Conservation (phyloP, 2,888 invertebrate species). For the Pachycephus smyrnensis region DNA sequence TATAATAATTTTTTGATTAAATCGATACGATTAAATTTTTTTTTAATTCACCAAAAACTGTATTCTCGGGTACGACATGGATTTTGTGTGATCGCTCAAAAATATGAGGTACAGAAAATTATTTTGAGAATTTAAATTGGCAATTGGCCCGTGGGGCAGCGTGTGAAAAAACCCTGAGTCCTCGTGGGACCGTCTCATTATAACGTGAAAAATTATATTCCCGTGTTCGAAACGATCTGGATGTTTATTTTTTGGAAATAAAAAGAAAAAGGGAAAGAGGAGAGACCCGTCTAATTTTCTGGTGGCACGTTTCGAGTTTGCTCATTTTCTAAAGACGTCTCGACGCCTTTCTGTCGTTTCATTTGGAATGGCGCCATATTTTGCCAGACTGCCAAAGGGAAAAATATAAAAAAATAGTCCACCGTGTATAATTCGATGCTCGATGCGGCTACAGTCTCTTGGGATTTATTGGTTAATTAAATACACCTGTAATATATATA, state of each 20-base stretch:
- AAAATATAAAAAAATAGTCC: background rate
- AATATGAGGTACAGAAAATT: background rate
- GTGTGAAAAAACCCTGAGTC: background rate
- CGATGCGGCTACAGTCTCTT: background rate
- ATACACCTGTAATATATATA: background rate
- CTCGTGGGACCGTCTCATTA: conserved; percentile 15
- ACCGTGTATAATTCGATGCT: background rate
- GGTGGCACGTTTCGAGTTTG: conserved; percentile 21
- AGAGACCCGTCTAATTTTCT: conserved; percentile 3
- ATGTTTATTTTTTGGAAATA: background rate
- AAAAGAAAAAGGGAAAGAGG: background rate
- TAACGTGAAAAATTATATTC: conserved; percentile 18
- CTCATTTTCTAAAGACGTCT: conserved; percentile 39
- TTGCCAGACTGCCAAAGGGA: background rate
- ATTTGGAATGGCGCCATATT: background rate
- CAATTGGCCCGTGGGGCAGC: background rate
- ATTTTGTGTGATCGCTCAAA: background rate
- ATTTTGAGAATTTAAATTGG: background rate
- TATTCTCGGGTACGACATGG: background rate
- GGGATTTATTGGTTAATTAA: background rate
- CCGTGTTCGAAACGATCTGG: background rate
- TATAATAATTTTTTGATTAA: background rate
- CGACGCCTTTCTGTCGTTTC: conserved; percentile 18
- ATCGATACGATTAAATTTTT: background rate
- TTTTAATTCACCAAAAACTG: background rate